Evolutionary conservation across 2,888 invertebrate species (phyloP).

Genomic region (Leptarthrus brevirostris): DNA sequence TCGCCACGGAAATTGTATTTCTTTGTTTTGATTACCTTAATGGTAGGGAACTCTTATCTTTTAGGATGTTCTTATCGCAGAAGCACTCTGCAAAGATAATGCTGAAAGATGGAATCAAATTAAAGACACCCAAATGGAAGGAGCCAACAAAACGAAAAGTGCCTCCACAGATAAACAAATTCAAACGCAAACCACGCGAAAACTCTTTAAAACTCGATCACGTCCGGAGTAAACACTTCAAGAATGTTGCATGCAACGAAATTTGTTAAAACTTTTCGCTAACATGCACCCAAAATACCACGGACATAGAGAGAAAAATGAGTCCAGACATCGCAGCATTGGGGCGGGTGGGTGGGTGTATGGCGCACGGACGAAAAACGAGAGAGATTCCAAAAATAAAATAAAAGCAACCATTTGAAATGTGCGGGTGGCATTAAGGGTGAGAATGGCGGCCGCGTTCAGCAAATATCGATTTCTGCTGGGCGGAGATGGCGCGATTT

Average conservation of each 20-base stretch:
- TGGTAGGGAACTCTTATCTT: too few species aligned
- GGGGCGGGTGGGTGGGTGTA: too few species aligned
- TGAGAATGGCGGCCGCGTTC: not conserved
- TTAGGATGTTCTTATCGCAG: too few species aligned
- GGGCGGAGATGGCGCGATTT: constrained; percentile 47
- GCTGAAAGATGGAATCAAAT: too few species aligned
- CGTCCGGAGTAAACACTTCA: constrained; percentile 11
- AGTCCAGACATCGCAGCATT: constrained; percentile 31
- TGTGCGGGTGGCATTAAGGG: not conserved
- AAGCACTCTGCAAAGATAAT: too few species aligned
- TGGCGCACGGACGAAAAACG: not conserved
- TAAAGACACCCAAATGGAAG: too few species aligned
- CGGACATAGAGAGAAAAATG: constrained; percentile 43
- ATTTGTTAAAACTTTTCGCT: constrained; percentile 24
- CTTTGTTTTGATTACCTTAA: too few species aligned
- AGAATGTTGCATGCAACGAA: constrained; percentile 29
- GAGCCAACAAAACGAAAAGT: too few species aligned
- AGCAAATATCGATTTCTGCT: constrained; percentile 45
- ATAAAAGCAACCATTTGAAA: constrained; percentile 24
- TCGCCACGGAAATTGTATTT: too few species aligned
- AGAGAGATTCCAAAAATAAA: constrained; percentile 11
- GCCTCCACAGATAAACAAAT: too few species aligned
- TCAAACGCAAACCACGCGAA: constrained; percentile 2
- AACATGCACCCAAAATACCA: constrained; percentile 26
- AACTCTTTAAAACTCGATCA: constrained; percentile 6